Evolutionary conservation across 2,888 invertebrate species (phyloP).

Genomic region (Chymomyza procnemis): DNA sequence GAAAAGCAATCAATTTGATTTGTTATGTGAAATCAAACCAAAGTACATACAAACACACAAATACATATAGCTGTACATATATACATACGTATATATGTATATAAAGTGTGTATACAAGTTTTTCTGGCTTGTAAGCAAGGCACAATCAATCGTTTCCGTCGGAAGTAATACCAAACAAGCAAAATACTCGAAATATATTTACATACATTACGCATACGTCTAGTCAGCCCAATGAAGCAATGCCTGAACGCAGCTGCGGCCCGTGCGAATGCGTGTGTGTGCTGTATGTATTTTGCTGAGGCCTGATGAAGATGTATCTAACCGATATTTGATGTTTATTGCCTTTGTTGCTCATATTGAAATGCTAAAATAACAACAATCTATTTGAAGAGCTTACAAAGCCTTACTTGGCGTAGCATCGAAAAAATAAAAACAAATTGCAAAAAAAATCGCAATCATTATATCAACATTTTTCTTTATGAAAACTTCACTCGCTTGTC

Average conservation of each 20-base stretch:
- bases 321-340: conserved; percentile 72
- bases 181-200: conserved; percentile 70
- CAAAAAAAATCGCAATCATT: conserved; percentile 49
- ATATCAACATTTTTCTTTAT: conserved; percentile 34
- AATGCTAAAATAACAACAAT: conserved; percentile 11
- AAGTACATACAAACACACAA: conserved; percentile 17
- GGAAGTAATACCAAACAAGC: conserved; percentile 68
- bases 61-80: conserved; percentile 2
- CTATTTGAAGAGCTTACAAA: background rate
- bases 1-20: conserved; percentile 71
- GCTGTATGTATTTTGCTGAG: conserved; percentile 24
- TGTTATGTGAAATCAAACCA: conserved; percentile 59
- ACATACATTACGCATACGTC: conserved; percentile 70
- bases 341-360: conserved; percentile 44
- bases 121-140: background rate
- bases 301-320: conserved; percentile 71
- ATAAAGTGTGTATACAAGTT: background rate
- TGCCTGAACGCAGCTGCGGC: background rate
- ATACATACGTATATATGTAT: background rate
- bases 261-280: conserved; percentile 22
- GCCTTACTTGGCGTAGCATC: background rate
- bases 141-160: conserved; percentile 70
- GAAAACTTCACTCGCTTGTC: background rate
- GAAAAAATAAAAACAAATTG: conserved; percentile 20
- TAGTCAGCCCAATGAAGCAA: conserved; percentile 39